phyloP scores from a whole-genome alignment of 2,888 invertebrate genomes.

The Folsomia candida region DNA sequence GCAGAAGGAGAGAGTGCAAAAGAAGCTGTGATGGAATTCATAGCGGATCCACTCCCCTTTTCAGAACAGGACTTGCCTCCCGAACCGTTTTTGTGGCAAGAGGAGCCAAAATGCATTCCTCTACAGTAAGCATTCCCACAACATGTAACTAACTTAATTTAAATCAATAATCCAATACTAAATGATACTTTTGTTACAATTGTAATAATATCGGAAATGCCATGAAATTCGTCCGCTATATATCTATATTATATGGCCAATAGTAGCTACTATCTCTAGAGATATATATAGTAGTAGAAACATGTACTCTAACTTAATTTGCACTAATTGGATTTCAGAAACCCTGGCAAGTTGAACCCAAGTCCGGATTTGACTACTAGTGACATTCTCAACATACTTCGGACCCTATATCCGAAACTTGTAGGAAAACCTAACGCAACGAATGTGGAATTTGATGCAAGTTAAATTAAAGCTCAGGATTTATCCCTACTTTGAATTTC shows the following conservation, averaged over 20 bases:
- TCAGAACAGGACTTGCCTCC: slow-evolving; percentile 30
- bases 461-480: not conserved
- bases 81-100: slow-evolving; percentile 37
- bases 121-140: slow-evolving; percentile 14
- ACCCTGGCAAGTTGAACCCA: not conserved
- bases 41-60: slow-evolving; percentile 32
- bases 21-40: slow-evolving; percentile 11
- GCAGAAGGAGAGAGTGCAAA: not conserved
- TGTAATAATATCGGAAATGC: no score
- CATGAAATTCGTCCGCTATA: no score
- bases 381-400: slow-evolving; percentile 33
- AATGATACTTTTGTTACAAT: no score
- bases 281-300: no score
- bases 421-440: slow-evolving; percentile 23
- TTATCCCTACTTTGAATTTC: no score
- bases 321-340: not conserved
- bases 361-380: slow-evolving; percentile 18
- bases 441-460: slow-evolving; percentile 37
- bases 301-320: no score
- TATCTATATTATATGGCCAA: no score
- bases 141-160: no score
- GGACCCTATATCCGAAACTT: slow-evolving; percentile 33
- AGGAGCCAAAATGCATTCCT: slow-evolving; percentile 30
- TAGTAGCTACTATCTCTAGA: no score
- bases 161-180: no score